phyloP scores from a whole-genome alignment of 2,888 invertebrate genomes.

The Malthinus flaveolus region DNA sequence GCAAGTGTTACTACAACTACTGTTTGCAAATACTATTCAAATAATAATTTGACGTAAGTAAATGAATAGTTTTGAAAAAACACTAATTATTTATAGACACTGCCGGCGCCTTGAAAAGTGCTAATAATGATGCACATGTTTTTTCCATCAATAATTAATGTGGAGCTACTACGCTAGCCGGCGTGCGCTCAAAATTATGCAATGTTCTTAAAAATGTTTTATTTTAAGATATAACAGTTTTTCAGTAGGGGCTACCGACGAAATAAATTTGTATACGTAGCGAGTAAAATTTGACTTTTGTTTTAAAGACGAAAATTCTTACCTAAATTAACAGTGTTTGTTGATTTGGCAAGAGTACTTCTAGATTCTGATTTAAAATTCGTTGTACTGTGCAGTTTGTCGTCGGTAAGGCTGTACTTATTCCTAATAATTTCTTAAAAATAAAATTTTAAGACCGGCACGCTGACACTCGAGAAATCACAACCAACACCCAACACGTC shows the following conservation, averaged over 20 bases:
- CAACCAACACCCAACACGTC: constrained; percentile 4
- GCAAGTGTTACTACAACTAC: constrained; percentile 10
- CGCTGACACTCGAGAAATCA: constrained; percentile 1
- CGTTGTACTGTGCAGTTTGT: background rate
- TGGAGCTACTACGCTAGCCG: background rate
- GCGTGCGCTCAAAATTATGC: background rate
- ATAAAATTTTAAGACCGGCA: background rate
- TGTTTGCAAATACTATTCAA: background rate
- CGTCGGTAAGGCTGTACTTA: background rate
- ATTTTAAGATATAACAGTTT: too few relatives aligned
- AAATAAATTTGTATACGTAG: too few relatives aligned
- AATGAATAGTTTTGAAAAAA: constrained; percentile 8
- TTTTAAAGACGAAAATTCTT: constrained; percentile 3
- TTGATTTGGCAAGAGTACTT: background rate
- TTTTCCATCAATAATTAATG: constrained; percentile 10
- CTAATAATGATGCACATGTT: constrained; percentile 10
- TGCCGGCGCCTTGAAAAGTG: background rate
- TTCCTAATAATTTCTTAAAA: background rate
- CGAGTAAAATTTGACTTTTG: background rate
- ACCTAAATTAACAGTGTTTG: constrained; percentile 1
- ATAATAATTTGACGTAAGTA: constrained; percentile 6
- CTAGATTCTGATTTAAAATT: background rate
- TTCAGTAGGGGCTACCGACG: too few relatives aligned
- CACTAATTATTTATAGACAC: constrained; percentile 12
- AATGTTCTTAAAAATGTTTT: background rate